Evolutionary conservation across 2,888 invertebrate genomes (phyloP), one percentile per base, ranked within the genome.

Genomic region (Strigamia transsilvanica): DNA sequence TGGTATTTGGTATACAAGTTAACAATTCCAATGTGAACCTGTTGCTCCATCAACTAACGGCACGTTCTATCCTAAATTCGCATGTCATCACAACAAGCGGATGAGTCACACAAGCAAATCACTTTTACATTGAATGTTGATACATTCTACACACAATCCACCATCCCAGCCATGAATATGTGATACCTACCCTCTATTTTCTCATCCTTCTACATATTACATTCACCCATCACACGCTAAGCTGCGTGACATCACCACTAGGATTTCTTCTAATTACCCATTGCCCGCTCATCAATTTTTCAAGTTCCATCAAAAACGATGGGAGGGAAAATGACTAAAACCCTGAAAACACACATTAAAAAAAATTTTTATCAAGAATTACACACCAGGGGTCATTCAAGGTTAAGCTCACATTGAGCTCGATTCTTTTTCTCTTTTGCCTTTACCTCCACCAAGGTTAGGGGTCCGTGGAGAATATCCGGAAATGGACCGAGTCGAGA

Each of bases 391-490:
- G 21, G 61, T 66, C 61, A 66, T 66, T 66, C 1, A 21, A 18
- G 61, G 61, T 66, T 66, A 66, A 66, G 21, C 61, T 12, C 21
- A 21, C 23, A 66, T 21, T 21, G 21, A 66, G 61, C 21, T 18
- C 23, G 12, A 12, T 51, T 66, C 5, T 66, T 66, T 23, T 66
- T 23, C 61, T 66, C 21, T 66, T 66, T 23, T 66, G n/a, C 23
- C 23, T 66, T 66, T 66, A 66, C 4, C 61, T 66, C 21, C 61
- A 12, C 23, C 10, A 18, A 21, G 61, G 61, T 66, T 66, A 66
- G 61, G 61, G 61, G 61, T 66, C 61, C 61, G 23, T 21, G 13
- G 61, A 66, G 61, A 66, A 66, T 66, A 66, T 66, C 23, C 61
- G 61, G 61, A 66, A 66, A 66, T 66, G 18, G 61, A 66, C 61